These are phyloP conservation scores for Neosalanx taihuensis DNA, from an alignment of 2,797 vertebrate genomes.

Conservation along the genomic window DNA sequence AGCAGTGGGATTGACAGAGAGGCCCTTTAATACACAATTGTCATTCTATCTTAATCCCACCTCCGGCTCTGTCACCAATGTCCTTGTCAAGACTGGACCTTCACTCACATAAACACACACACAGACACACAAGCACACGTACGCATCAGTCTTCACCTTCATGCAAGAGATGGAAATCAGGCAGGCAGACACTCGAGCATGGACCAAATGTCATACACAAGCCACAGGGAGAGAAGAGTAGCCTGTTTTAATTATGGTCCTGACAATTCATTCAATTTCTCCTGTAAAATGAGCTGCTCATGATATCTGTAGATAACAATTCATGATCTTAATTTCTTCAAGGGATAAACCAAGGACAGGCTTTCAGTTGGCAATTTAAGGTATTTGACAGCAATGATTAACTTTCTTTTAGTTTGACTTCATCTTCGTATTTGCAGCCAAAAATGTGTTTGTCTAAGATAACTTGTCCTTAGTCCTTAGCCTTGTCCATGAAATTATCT, in stretches of 20 bases:
- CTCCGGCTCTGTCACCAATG: slow-evolving; percentile 47
- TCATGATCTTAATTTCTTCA: slow-evolving; percentile 59
- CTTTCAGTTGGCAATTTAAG: slow-evolving; percentile 57
- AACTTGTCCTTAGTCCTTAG: not conserved
- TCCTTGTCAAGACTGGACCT: slow-evolving; percentile 65
- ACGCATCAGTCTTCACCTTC: slow-evolving; percentile 59
- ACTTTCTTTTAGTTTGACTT: slow-evolving; percentile 42
- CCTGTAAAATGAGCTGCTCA: slow-evolving; percentile 53
- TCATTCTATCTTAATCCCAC: slow-evolving; percentile 71
- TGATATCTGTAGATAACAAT: slow-evolving; percentile 65
- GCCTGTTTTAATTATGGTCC: slow-evolving; percentile 74
- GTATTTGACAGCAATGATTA: slow-evolving; percentile 68
- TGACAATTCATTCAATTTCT: slow-evolving; percentile 56
- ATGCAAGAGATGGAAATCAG: slow-evolving; percentile 80
- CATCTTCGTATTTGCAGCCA: not conserved
- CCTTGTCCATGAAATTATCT: slow-evolving; percentile 28
- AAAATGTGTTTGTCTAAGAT: not conserved
- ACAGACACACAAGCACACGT: slow-evolving; percentile 8
- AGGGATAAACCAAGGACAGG: slow-evolving; percentile 58
- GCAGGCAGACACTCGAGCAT: slow-evolving; percentile 79
- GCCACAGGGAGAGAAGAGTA: slow-evolving; percentile 68
- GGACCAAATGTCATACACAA: slow-evolving; percentile 80
- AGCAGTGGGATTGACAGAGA: slow-evolving; percentile 54
- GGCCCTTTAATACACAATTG: slow-evolving; percentile 68
- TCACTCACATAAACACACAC: slow-evolving; percentile 23